These are phyloP conservation scores for Umimayanthus chanpuru DNA, from an alignment of 92 coral and sea anemone species.

Conservation along the genomic window DNA sequence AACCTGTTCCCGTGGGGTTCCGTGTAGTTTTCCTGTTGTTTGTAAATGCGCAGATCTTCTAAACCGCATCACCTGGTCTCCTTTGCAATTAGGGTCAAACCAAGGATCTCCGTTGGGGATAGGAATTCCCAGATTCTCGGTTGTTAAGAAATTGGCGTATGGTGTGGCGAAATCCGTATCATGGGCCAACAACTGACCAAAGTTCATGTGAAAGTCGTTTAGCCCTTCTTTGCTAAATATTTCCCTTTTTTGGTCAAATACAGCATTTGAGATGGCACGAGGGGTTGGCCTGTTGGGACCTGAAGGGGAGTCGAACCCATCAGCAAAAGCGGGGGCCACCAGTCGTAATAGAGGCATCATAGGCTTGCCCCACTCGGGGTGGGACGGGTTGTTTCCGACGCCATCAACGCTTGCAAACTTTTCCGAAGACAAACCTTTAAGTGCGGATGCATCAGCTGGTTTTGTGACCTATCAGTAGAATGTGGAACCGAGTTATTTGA, in stretches of 20 bases:
- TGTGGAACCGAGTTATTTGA: not conserved
- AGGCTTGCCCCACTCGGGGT: slow-evolving; percentile 90
- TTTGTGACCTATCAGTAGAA: slow-evolving; percentile 1
- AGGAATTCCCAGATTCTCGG: slow-evolving; percentile 91
- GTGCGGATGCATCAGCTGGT: not conserved
- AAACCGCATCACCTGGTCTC: slow-evolving; percentile 94
- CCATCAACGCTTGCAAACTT: slow-evolving; percentile 81
- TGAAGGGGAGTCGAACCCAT: slow-evolving; percentile 88
- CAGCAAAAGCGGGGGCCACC: slow-evolving; percentile 75
- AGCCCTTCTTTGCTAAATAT: slow-evolving; percentile 77
- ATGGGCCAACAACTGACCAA: slow-evolving; percentile 97
- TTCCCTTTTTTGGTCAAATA: slow-evolving; percentile 86
- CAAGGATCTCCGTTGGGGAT: slow-evolving; percentile 95
- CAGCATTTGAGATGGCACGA: slow-evolving; percentile 81
- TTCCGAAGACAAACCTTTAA: slow-evolving; percentile 43
- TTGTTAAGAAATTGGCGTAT: slow-evolving; percentile 90
- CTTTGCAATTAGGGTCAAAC: slow-evolving; percentile 95
- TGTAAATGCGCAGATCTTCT: slow-evolving; percentile 92
- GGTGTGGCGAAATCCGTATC: slow-evolving; percentile 99
- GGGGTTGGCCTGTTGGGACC: slow-evolving; percentile 88
- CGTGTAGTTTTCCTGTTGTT: slow-evolving; percentile 92
- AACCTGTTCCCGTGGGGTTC: slow-evolving; percentile 94
- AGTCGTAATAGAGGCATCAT: slow-evolving; percentile 87
- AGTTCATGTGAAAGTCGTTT: slow-evolving; percentile 92
- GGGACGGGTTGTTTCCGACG: slow-evolving; percentile 76